Percentiles rank a stretch among this genome's conserved stretches.
These are phyloP conservation scores for Lepetodrilus schrolli DNA, from an alignment of 2,888 invertebrate genomes.

Conservation along the genomic window DNA sequence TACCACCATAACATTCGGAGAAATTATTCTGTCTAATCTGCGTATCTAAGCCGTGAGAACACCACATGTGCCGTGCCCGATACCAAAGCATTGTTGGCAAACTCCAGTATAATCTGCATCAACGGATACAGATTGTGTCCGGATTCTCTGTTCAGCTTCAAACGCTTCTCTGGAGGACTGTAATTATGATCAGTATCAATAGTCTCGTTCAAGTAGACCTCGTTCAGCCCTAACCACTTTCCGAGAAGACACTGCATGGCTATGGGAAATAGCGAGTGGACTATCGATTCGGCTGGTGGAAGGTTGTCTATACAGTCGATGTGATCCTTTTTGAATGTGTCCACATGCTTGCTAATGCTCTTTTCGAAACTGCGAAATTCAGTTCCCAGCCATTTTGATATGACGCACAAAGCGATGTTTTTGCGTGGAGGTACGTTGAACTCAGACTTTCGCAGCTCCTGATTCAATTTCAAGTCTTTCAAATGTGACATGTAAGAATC, in stretches of 20 bases:
- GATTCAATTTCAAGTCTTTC: neutral
- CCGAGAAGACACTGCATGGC: slow-evolving; percentile 57
- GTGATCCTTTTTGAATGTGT: slow-evolving; percentile 55
- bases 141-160: neutral
- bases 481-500: neutral
- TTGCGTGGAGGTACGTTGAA: slow-evolving; percentile 36
- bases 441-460: neutral
- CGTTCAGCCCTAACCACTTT: slow-evolving; percentile 51
- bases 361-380: slow-evolving; percentile 52
- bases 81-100: slow-evolving; percentile 61
- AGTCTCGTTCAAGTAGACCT: neutral
- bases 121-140: slow-evolving; percentile 39
- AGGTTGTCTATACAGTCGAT: slow-evolving; percentile 58
- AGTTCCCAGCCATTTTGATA: slow-evolving; percentile 60
- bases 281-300: slow-evolving; percentile 54
- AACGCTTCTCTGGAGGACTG: slow-evolving; percentile 23
- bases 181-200: slow-evolving; percentile 42
- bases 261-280: slow-evolving; percentile 55
- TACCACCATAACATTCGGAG: no score
- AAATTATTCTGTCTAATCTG: neutral
- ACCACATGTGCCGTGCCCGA: slow-evolving; percentile 68
- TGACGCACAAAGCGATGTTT: slow-evolving; percentile 45
- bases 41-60: slow-evolving; percentile 49
- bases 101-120: slow-evolving; percentile 67
- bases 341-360: slow-evolving; percentile 47